Percentiles rank a stretch among this genome's conserved stretches.
phyloP scores from a whole-genome alignment of 2,797 vertebrate genomes.

The Xerus rutilus region DNA sequence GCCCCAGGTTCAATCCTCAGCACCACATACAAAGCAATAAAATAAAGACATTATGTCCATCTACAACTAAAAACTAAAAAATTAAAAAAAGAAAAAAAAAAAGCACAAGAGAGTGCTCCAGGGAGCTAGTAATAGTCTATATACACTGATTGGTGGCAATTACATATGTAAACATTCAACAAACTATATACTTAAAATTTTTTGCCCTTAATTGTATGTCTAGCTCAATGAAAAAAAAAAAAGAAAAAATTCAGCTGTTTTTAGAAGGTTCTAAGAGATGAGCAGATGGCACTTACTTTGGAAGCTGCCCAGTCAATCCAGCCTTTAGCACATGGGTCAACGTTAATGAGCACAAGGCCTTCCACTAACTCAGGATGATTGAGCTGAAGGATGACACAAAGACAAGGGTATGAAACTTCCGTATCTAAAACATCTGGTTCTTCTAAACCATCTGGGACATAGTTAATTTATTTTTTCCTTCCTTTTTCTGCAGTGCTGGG shows the following conservation, averaged over 20 bases:
- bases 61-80: too few species aligned
- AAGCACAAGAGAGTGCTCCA: too few species aligned
- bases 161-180: not conserved
- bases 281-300: slow-evolving; percentile 90
- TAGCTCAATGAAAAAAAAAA: not conserved
- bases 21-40: too few species aligned
- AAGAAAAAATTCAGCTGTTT: not conserved
- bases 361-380: slow-evolving; percentile 94
- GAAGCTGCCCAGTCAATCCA: slow-evolving; percentile 98
- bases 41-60: too few species aligned
- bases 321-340: slow-evolving; percentile 97
- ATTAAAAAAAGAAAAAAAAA: too few species aligned
- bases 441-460: not conserved
- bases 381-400: slow-evolving; percentile 89
- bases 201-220: not conserved
- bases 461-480: not conserved
- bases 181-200: slow-evolving; percentile 11
- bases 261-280: not conserved
- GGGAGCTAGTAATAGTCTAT: not conserved
- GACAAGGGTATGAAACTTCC: not conserved
- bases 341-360: slow-evolving; percentile 95
- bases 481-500: not conserved
- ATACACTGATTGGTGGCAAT: not conserved
- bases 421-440: not conserved
- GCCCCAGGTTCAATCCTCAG: too few species aligned